A percentile compares a stretch with the other conserved stretches of the same genome.
Evolutionary conservation across 1,140 invertebrate species (phyloP).

Genomic region (Bilobella aurantiaca): DNA sequence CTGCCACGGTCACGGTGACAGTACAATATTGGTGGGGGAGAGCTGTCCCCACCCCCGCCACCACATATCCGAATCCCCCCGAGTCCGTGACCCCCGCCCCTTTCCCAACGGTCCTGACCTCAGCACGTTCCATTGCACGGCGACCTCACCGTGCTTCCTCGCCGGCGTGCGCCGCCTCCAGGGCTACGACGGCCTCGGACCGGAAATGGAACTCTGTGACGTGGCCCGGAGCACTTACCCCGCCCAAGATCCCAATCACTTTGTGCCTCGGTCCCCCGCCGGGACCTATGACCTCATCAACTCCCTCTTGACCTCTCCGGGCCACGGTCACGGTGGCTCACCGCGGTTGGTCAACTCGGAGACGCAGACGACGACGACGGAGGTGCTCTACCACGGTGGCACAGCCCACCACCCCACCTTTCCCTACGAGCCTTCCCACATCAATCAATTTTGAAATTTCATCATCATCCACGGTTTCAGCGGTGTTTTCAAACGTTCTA

Average conservation of each 20-base stretch:
- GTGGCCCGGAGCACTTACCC: no score
- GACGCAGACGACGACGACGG: slow-evolving; percentile 5
- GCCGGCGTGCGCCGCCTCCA: slow-evolving; percentile 12
- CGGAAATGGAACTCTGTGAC: slow-evolving; percentile 36
- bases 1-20: background rate
- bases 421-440: no score
- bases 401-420: no score
- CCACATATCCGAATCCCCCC: background rate
- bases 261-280: slow-evolving; percentile 2
- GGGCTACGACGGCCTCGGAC: slow-evolving; percentile 37
- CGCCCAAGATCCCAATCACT: slow-evolving; percentile 4
- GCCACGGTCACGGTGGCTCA: no score
- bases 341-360: background rate
- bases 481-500: no score
- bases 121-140: no score
- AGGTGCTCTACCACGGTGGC: no score
- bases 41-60: no score
- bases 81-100: background rate
- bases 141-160: background rate
- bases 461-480: no score
- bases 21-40: no score
- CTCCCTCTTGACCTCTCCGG: background rate
- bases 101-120: background rate
- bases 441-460: no score
- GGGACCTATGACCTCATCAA: background rate